phyloP scores from a whole-genome alignment of 2,797 vertebrate genomes.

The Falco berigora region DNA sequence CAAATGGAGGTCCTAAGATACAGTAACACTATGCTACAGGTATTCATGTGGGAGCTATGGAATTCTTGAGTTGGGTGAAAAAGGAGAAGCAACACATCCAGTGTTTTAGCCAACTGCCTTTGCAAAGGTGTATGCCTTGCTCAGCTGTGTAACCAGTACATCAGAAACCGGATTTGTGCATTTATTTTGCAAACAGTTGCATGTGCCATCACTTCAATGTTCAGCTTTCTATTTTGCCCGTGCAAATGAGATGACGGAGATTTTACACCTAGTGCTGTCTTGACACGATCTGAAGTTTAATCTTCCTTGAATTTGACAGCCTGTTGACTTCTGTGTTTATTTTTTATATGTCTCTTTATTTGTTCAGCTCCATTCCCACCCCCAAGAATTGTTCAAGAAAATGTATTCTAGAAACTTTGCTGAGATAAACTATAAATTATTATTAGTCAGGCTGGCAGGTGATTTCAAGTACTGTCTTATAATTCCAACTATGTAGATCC shows the following conservation, averaged over 20 bases:
- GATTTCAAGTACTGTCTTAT: neutral
- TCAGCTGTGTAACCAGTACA: neutral
- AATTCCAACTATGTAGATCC: neutral
- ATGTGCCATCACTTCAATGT: neutral
- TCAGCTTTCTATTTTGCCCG: neutral
- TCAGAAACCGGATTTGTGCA: neutral
- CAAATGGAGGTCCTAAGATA: neutral
- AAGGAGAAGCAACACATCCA: neutral
- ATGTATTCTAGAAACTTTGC: neutral
- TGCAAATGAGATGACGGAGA: neutral
- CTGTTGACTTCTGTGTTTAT: neutral
- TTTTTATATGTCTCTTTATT: neutral
- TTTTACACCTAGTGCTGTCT: neutral
- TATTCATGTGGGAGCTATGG: neutral
- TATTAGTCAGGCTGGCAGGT: neutral
- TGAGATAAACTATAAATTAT: neutral
- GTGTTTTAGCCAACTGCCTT: neutral
- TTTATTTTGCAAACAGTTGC: neutral
- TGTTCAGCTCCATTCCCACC: accelerated
- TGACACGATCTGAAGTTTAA: neutral
- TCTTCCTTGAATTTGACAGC: neutral
- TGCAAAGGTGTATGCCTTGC: neutral
- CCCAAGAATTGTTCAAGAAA: neutral
- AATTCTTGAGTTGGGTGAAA: neutral
- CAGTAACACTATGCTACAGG: neutral